These are phyloP conservation scores for Nesospiza acunhae DNA, from an alignment of 2,113 vertebrate species.

Conservation along the genomic window DNA sequence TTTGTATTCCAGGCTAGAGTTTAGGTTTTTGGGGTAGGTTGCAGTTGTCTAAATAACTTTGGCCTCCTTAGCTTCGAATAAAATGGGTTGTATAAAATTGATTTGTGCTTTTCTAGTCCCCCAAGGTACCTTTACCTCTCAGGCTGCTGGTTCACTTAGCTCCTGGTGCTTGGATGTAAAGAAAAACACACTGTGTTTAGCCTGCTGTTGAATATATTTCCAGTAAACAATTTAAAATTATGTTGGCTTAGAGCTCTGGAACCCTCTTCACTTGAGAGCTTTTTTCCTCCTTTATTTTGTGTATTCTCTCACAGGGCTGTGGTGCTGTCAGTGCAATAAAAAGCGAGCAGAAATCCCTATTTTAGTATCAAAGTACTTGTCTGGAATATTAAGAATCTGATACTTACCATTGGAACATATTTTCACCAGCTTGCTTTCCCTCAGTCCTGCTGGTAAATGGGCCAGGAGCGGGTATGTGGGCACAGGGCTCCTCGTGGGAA, in stretches of 20 bases:
- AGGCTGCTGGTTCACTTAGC: background rate
- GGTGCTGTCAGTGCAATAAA: constrained; percentile 33
- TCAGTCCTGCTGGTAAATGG: background rate
- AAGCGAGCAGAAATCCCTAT: constrained; percentile 4
- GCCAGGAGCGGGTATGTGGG: background rate
- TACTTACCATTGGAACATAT: background rate
- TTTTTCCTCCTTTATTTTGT: background rate
- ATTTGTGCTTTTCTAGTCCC: background rate
- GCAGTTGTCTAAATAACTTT: background rate
- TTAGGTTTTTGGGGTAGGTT: background rate
- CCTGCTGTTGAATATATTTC: background rate
- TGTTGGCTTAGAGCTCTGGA: background rate
- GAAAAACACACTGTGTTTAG: background rate
- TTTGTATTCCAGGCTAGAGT: background rate
- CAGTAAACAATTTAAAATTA: constrained; percentile 3
- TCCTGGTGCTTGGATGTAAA: background rate
- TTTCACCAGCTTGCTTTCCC: constrained; percentile 5
- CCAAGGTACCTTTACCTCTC: background rate
- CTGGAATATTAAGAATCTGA: background rate
- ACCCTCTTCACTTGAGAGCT: background rate
- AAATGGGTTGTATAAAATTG: background rate
- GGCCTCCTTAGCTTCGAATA: background rate
- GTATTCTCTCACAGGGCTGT: background rate
- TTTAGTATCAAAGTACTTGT: background rate
- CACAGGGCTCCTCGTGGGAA: background rate